Base-by-base conservation (phyloP, 2,888 invertebrate genomes). In the Cheilosia variabilis region DNA sequence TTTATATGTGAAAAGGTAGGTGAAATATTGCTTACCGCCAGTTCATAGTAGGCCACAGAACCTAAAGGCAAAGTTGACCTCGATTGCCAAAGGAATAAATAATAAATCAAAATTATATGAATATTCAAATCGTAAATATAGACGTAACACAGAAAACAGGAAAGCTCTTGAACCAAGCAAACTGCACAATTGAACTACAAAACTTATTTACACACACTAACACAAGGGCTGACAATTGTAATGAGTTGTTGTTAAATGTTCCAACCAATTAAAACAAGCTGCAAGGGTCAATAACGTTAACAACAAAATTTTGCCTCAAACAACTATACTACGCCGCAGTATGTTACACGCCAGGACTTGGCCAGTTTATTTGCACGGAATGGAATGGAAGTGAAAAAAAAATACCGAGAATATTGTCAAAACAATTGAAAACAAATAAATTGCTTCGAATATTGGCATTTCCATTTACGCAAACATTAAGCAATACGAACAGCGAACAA, bases 351-450 rank as follows among this genome's bases (percentile, higher is more conserved):
- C 31, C 47, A 75, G 73, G 41, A 52, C 79, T 65, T 43, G 17
- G n/a, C 65, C 53, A 31, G 52, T 65, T 53, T 79, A 79, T 84
- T 77, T 81, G 55, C 71, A 68, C 72, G 57, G 22, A 80, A 62
- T 13, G 13, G 37, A 63, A 66, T 69, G 43, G 41, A 72, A 58
- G 24, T 31, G 27, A 68, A 53, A 41, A 41, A 73, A 58, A 60
- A 31, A 9, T 31, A 9, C 31, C 9, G 43, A 41, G 37, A 72
- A 66, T 19, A 80, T 80, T 80, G 80, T 62, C 76, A 72, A 76
- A 76, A 81, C 86, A 86, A 86, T 86, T 86, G 86, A 86, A 86
- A 86, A 72, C 81, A 86, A 81, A 86, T 86, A 86, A 86, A 81
- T 81, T 76, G 86, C 80, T 77, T 72, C 76, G 72, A 76, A 77